These are phyloP conservation scores for Pseudachorutes palmiensis DNA, from an alignment of 1,140 invertebrate species.

Conservation along the genomic window DNA sequence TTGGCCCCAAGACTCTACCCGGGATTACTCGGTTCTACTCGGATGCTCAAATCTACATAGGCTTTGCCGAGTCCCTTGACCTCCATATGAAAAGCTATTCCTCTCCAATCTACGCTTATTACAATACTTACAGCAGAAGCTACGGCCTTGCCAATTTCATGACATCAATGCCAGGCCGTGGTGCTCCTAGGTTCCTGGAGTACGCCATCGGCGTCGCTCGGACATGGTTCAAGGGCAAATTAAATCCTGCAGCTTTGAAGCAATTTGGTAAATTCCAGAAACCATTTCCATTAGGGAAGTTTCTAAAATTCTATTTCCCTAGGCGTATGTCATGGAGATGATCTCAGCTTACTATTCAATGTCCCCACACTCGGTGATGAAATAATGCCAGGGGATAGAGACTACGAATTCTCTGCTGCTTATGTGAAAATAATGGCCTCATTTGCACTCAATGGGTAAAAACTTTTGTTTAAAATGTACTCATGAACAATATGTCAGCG, in stretches of 20 bases:
- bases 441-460: slow-evolving; percentile 11
- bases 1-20: background rate
- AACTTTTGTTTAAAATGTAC: background rate
- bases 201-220: background rate
- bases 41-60: slow-evolving; percentile 2
- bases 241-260: background rate
- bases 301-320: too few relatives aligned
- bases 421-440: slow-evolving; percentile 5
- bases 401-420: slow-evolving; percentile 4
- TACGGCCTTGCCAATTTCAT: background rate
- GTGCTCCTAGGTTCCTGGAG: slow-evolving; percentile 6
- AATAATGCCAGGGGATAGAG: slow-evolving; percentile 2
- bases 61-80: background rate
- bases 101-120: slow-evolving; percentile 20
- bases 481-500: background rate
- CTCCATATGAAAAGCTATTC: background rate
- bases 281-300: background rate
- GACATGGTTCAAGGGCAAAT: background rate
- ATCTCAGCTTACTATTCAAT: slow-evolving; percentile 5
- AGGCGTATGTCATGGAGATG: background rate
- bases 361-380: slow-evolving; percentile 4
- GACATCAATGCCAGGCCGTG: background rate
- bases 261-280: too few relatives aligned
- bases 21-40: background rate
- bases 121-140: slow-evolving; percentile 12